These are phyloP conservation scores for Centroberyx gerrardi DNA, from an alignment of 2,797 vertebrate genomes.

Conservation along the genomic window DNA sequence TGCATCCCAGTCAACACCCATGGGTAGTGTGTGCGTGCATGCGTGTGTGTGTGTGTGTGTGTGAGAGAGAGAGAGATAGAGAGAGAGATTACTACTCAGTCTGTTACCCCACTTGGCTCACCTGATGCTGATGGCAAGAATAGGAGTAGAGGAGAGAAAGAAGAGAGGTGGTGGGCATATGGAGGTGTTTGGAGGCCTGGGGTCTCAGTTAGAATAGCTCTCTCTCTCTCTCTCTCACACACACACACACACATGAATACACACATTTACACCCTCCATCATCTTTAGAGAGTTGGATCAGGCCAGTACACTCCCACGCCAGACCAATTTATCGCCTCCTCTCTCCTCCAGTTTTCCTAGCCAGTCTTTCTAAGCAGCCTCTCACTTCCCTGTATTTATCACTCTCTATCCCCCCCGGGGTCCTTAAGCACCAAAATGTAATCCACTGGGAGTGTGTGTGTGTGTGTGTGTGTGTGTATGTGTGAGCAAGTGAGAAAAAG, in stretches of 20 bases:
- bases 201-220: slow-evolving; percentile 15
- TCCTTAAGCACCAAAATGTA: slow-evolving; percentile 63
- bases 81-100: slow-evolving; percentile 46
- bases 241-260: background rate
- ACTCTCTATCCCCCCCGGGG: slow-evolving; percentile 58
- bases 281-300: slow-evolving; percentile 41
- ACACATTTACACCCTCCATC: slow-evolving; percentile 36
- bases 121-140: slow-evolving; percentile 57
- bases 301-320: slow-evolving; percentile 29
- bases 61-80: slow-evolving; percentile 2
- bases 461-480: slow-evolving; percentile 42
- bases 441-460: slow-evolving; percentile 52
- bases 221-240: slow-evolving; percentile 3
- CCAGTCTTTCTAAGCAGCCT: slow-evolving; percentile 49
- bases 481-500: slow-evolving; percentile 6
- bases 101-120: slow-evolving; percentile 54
- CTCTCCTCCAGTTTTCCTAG: slow-evolving; percentile 32
- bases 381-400: slow-evolving; percentile 75
- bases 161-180: slow-evolving; percentile 49
- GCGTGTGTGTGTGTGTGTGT: slow-evolving; percentile 12
- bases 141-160: slow-evolving; percentile 23
- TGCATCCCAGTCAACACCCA: slow-evolving; percentile 60
- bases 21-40: slow-evolving; percentile 14
- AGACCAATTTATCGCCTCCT: slow-evolving; percentile 44
- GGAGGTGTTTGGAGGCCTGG: slow-evolving; percentile 32